A percentile compares a stretch with the other conserved stretches of the same genome.
Evolutionary conservation across 92 coral and sea anemone genomes (phyloP).

Genomic region (Hydrozoanthus gracilis): DNA sequence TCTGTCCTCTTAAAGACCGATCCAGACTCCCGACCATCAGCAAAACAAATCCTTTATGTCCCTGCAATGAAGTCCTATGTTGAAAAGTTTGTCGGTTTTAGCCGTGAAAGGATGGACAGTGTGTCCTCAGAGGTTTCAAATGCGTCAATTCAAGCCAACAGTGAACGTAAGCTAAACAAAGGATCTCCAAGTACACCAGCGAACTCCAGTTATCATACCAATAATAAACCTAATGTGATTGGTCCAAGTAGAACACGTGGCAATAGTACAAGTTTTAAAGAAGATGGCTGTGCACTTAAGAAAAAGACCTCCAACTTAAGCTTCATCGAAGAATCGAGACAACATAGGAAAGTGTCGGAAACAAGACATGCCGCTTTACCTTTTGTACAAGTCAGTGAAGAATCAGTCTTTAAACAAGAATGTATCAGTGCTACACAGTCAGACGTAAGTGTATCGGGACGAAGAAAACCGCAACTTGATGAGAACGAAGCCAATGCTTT

Average conservation of each 20-base stretch:
- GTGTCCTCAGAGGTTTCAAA: constrained; percentile 52
- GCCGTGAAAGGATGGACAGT: constrained; percentile 57
- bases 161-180: background rate
- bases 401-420: background rate
- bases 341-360: background rate
- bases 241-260: background rate
- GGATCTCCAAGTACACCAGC: background rate
- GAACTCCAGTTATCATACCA: constrained; percentile 1
- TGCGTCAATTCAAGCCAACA: constrained; percentile 6
- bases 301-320: background rate
- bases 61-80: constrained; percentile 91
- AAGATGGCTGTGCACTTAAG: background rate
- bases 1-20: constrained; percentile 80
- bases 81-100: constrained; percentile 60
- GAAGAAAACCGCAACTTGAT: background rate
- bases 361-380: background rate
- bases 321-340: background rate
- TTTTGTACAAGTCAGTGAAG: background rate
- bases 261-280: background rate
- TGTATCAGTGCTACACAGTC: background rate
- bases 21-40: constrained; percentile 94
- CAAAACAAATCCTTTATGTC: constrained; percentile 92
- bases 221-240: background rate
- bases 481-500: background rate
- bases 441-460: background rate